Conservation (phyloP, 2,113 vertebrate genomes). For the Irena cyanogastra region DNA sequence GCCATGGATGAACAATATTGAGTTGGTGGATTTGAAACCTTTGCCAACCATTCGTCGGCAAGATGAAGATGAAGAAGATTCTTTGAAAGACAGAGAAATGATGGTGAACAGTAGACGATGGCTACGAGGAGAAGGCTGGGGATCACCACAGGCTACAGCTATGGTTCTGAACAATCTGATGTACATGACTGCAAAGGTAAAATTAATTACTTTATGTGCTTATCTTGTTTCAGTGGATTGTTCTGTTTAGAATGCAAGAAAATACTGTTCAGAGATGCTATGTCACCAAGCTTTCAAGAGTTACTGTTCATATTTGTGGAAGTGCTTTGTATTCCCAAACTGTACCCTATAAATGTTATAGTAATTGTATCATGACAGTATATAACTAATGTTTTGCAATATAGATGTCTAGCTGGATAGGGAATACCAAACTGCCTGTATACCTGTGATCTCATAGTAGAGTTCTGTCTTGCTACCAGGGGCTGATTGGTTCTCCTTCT, state of each 20-base stretch:
- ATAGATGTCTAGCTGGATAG: not conserved
- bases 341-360: not conserved
- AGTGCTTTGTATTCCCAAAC: not conserved
- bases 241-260: not conserved
- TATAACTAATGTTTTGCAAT: not conserved
- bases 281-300: not conserved
- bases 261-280: not conserved
- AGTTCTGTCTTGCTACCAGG: not conserved
- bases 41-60: conserved; percentile 76
- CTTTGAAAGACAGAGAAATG: conserved; percentile 82
- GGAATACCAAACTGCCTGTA: not conserved
- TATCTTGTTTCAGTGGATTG: not conserved
- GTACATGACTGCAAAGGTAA: conserved; percentile 99
- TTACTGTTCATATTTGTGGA: not conserved
- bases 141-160: conserved; percentile 92
- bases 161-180: conserved; percentile 99
- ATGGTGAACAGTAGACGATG: conserved; percentile 96
- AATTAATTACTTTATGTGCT: not conserved
- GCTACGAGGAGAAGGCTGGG: conserved; percentile 96
- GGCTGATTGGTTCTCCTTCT: not conserved
- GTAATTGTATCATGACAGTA: not conserved
- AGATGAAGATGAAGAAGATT: conserved; percentile 89
- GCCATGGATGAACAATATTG: conserved; percentile 98
- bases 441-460: not conserved
- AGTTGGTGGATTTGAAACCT: conserved; percentile 90